Evolutionary conservation across 2,113 vertebrate genomes (phyloP).

Genomic region (Corydoras sp.): DNA sequence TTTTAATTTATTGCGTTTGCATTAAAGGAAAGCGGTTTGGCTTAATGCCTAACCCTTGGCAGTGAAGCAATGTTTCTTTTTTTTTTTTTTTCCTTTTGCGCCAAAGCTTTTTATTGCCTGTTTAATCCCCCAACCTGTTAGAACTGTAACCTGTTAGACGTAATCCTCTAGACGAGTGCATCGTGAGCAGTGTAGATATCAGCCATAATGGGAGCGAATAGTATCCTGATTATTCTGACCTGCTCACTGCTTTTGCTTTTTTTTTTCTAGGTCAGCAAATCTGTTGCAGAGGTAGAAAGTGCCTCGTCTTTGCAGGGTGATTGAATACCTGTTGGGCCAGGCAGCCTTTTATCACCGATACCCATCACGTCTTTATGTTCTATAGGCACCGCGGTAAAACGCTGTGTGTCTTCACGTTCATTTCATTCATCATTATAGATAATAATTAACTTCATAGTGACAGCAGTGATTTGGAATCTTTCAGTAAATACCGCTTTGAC

Average conservation of each 20-base stretch:
- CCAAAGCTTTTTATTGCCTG: conserved; percentile 34
- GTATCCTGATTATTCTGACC: conserved; percentile 64
- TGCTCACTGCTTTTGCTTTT: conserved; percentile 47
- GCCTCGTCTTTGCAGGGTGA: conserved; percentile 51
- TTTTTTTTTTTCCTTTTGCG: not conserved
- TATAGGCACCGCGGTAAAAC: not conserved
- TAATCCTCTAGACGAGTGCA: conserved; percentile 43
- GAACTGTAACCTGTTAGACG: conserved; percentile 38
- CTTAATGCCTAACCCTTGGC: not conserved
- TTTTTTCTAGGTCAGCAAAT: conserved; percentile 59
- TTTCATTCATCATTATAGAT: too few relatives aligned
- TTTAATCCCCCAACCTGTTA: conserved; percentile 60
- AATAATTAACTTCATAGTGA: too few relatives aligned
- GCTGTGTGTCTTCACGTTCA: too few relatives aligned
- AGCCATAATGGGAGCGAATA: conserved; percentile 55
- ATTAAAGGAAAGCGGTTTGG: conserved; percentile 2
- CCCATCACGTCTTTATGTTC: conserved; percentile 35
- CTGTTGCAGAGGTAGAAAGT: conserved; percentile 51
- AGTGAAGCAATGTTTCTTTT: not conserved
- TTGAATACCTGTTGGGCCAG: conserved; percentile 56
- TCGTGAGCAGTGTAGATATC: conserved; percentile 59
- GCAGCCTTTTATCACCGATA: conserved; percentile 52
- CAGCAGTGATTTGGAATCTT: too few relatives aligned
- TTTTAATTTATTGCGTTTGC: conserved; percentile 9
- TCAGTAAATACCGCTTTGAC: too few relatives aligned